Conservation (phyloP, 37 sponge, comb jelly and placozoan genomes). For the Crambe crambe region DNA sequence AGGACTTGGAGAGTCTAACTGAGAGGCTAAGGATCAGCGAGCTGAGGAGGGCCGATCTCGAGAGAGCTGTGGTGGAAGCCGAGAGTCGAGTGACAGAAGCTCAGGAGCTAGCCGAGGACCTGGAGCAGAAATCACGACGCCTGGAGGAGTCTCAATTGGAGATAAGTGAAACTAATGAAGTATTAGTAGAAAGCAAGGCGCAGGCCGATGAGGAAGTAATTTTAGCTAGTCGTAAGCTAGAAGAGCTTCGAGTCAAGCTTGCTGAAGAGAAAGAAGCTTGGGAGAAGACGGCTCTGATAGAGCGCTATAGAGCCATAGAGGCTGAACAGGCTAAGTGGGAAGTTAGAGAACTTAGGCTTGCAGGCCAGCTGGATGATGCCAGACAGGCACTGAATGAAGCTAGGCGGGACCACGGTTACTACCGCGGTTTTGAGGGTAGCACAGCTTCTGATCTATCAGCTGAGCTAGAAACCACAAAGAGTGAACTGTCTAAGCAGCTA, state of each 20-base stretch:
- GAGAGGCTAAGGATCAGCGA: not conserved
- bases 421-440: not conserved
- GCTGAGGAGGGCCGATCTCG: not conserved
- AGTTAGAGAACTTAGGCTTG: constrained; percentile 8
- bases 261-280: not conserved
- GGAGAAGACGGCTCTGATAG: constrained; percentile 8
- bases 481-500: constrained; percentile 6
- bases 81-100: not conserved
- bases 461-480: not conserved
- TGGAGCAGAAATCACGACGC: not conserved
- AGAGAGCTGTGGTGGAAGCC: not conserved
- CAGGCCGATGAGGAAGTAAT: too few relatives aligned
- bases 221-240: too few relatives aligned
- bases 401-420: not conserved
- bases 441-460: too few relatives aligned
- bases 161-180: too few relatives aligned
- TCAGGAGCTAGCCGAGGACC: not conserved
- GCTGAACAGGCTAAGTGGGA: constrained; percentile 36
- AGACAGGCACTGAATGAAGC: not conserved
- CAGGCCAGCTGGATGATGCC: not conserved
- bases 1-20: not conserved
- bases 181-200: too few relatives aligned
- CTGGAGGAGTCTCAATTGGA: not conserved
- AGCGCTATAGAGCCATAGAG: constrained; percentile 20
- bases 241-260: not conserved